phyloP scores from a whole-genome alignment of 2,797 vertebrate species.

The Dryobates pubescens region DNA sequence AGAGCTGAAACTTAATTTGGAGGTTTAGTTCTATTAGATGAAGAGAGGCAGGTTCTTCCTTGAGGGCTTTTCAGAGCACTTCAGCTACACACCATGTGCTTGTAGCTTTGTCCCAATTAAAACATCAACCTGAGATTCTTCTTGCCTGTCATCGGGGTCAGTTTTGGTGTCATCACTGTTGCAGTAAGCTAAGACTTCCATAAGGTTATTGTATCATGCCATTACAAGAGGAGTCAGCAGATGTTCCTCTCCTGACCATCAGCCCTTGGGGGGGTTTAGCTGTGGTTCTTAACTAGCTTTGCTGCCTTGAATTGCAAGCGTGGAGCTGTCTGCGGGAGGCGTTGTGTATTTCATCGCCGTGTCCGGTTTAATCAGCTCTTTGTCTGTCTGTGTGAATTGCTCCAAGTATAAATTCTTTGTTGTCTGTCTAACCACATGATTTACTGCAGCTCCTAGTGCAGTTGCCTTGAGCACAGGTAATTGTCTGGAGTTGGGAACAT shows the following conservation, averaged over 20 bases:
- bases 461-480: slow-evolving; percentile 55
- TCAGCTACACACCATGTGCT: rapidly evolving
- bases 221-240: background rate
- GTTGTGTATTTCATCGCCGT: slow-evolving; percentile 52
- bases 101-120: background rate
- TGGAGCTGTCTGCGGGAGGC: slow-evolving; percentile 30
- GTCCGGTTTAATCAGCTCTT: slow-evolving; percentile 68
- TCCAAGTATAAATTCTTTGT: slow-evolving; percentile 62
- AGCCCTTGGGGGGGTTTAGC: background rate
- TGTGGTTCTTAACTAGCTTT: slow-evolving; percentile 10
- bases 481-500: slow-evolving; percentile 59
- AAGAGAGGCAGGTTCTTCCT: background rate
- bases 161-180: background rate
- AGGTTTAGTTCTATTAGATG: background rate
- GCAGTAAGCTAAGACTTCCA: background rate
- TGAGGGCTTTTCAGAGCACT: background rate
- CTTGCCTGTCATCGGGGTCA: background rate
- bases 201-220: rapidly evolving
- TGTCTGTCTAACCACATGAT: slow-evolving; percentile 46
- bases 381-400: slow-evolving; percentile 65
- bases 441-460: slow-evolving; percentile 58
- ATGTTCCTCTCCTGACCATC: background rate
- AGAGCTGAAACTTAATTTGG: background rate
- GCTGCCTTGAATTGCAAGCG: slow-evolving; percentile 56
- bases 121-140: background rate